Evolutionary conservation across 2,888 invertebrate genomes (phyloP).

Genomic region (Tuberolachnus salignus): DNA sequence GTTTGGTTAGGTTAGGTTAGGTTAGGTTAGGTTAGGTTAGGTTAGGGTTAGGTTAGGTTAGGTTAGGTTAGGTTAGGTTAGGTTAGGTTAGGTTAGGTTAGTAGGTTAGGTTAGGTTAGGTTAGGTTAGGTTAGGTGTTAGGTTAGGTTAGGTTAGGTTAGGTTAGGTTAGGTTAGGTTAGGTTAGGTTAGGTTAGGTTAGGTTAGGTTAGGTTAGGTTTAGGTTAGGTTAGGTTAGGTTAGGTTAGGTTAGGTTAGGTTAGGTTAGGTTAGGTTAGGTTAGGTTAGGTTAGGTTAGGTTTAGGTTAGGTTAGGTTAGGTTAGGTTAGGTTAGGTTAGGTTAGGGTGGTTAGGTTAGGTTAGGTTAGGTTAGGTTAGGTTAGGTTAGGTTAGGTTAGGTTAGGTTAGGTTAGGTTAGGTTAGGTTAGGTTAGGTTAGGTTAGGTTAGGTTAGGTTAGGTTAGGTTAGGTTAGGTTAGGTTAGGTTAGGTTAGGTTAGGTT

Average conservation of each 20-base stretch:
- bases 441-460: slow-evolving; percentile 56
- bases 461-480: slow-evolving; percentile 58
- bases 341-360: slow-evolving; percentile 54
- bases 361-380: slow-evolving; percentile 52
- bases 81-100: too few species aligned
- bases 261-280: slow-evolving; percentile 52
- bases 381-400: slow-evolving; percentile 45
- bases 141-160: slow-evolving; percentile 57
- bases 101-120: too few species aligned
- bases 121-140: slow-evolving; percentile 6
- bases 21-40: slow-evolving; percentile 60
- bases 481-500: slow-evolving; percentile 55
- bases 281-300: slow-evolving; percentile 53
- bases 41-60: slow-evolving; percentile 60
- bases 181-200: slow-evolving; percentile 59
- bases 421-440: slow-evolving; percentile 49
- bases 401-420: slow-evolving; percentile 50
- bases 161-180: slow-evolving; percentile 60
- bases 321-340: too few species aligned
- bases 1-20: slow-evolving; percentile 60
- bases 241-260: slow-evolving; percentile 56
- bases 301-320: slow-evolving; percentile 55
- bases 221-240: slow-evolving; percentile 56
- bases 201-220: slow-evolving; percentile 55
- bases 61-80: not conserved